These are phyloP conservation scores for Steatornis caripensis DNA, from an alignment of 2,113 vertebrate species.

Conservation along the genomic window DNA sequence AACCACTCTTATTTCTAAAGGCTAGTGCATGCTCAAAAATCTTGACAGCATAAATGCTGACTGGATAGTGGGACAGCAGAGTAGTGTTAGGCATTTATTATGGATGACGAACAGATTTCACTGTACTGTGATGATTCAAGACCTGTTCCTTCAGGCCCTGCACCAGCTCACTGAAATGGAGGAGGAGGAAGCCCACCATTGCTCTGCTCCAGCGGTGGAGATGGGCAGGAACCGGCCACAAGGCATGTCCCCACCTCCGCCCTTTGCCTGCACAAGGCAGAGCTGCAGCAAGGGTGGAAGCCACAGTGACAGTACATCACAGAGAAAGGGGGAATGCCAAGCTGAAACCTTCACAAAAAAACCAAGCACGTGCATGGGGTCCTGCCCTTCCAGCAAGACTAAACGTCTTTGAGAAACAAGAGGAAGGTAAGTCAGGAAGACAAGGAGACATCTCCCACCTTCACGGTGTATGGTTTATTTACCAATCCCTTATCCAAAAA, in stretches of 20 bases:
- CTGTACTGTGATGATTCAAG: neutral
- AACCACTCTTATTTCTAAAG: neutral
- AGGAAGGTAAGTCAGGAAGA: neutral
- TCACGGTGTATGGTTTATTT: neutral
- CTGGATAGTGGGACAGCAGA: neutral
- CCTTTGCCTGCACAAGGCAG: rapidly evolving
- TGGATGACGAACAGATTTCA: neutral
- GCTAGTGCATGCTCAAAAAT: neutral
- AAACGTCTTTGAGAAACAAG: neutral
- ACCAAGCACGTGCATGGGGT: neutral
- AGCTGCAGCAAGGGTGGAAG: neutral
- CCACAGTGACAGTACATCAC: rapidly evolving
- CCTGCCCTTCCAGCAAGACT: neutral
- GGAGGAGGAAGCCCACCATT: neutral
- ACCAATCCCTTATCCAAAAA: neutral
- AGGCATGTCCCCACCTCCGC: neutral
- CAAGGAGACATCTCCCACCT: neutral
- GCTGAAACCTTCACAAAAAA: neutral
- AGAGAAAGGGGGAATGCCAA: too few relatives aligned
- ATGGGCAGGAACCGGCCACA: rapidly evolving
- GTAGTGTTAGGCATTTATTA: neutral
- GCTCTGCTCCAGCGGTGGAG: rapidly evolving
- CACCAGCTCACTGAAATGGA: neutral
- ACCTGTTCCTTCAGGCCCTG: neutral
- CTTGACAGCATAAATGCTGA: neutral